phyloP scores from a whole-genome alignment of 2,888 invertebrate genomes.

The Baronia brevicornis region DNA sequence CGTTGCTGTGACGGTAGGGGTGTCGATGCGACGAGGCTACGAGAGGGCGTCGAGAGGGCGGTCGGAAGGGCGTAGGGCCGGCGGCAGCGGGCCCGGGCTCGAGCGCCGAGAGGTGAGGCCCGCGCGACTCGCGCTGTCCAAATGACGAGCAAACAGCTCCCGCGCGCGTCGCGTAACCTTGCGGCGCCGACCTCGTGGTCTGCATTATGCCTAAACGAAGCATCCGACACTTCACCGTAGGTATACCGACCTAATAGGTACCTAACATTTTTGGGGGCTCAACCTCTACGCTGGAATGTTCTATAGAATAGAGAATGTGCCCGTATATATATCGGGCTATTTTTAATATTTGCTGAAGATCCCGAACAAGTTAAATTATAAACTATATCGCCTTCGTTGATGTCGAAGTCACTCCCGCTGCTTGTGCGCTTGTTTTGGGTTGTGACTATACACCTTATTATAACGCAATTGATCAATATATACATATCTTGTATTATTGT shows the following conservation, averaged over 20 bases:
- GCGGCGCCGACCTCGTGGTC: slow-evolving; percentile 33
- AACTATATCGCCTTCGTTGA: too few relatives aligned
- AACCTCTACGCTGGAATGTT: slow-evolving; percentile 1
- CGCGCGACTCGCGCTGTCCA: slow-evolving; percentile 41
- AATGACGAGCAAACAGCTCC: slow-evolving; percentile 51
- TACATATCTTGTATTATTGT: too few relatives aligned
- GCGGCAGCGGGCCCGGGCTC: slow-evolving; percentile 6
- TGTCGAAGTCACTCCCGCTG: too few relatives aligned
- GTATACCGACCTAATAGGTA: slow-evolving; percentile 27
- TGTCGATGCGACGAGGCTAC: slow-evolving; percentile 11
- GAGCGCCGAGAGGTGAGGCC: slow-evolving; percentile 30
- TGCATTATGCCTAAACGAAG: slow-evolving; percentile 46
- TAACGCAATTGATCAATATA: too few relatives aligned
- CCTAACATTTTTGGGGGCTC: slow-evolving; percentile 19
- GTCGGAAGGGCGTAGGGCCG: slow-evolving; percentile 15
- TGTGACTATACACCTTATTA: too few relatives aligned
- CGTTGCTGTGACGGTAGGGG: slow-evolving; percentile 9
- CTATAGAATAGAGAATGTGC: too few relatives aligned
- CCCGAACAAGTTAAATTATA: too few relatives aligned
- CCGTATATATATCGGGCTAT: too few relatives aligned
- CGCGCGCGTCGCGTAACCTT: slow-evolving; percentile 34
- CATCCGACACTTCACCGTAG: slow-evolving; percentile 30
- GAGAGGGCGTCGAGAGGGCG: slow-evolving; percentile 16
- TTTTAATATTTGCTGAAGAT: too few relatives aligned
- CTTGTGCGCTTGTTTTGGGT: too few relatives aligned